Base-by-base conservation (phyloP, 2,888 invertebrate genomes). In the Drosophila setosimentum region DNA sequence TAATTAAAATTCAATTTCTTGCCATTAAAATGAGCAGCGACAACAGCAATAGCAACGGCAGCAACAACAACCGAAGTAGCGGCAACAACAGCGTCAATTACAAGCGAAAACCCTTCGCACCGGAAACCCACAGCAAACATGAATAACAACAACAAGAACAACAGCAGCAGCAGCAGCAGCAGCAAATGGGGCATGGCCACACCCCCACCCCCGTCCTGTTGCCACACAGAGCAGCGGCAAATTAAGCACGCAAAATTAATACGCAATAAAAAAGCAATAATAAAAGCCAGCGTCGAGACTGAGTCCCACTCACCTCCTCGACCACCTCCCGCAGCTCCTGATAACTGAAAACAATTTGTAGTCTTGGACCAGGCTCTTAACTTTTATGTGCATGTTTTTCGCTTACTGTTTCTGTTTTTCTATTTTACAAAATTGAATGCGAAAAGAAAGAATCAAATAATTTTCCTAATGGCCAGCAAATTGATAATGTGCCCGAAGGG, bases 1-100 rank as follows among this genome's bases (percentile, higher is more conserved):
- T 87, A 90, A 87, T 87, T 87, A 87, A 87, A 87, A 87, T 87
- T 89, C 89, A 87, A 87, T 87, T 87, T 87, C 87, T 87, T 90
- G 87, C 90, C 89, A 89, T 90, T 89, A 87, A 89, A 87, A 82
- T 87, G 89, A 86, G 78, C 79, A 53, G 65, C 58, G 69, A 58
- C 53, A 58, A 60, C 64, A 54, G 18, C 60, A 57, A 24, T 33
- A 58, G 13, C 35, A 51, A 24, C 53, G 3, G 24, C 16, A 24
- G 7, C 51, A 57, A 35, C 53, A 55, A 60, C 45, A 58, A 24
- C 60, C 62, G 32, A 59, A 60, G 48, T 59, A 42, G 37, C 59
- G 58, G 61, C 70, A 75, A 67, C 70, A 74, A 78, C 84, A 81
- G 73, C 82, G 72, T 76, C 89, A 85, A 85, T 85, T 85, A 85